These are phyloP conservation scores for Trialeurodes vaporariorum DNA, from an alignment of 1,140 invertebrate genomes.

Conservation along the genomic window DNA sequence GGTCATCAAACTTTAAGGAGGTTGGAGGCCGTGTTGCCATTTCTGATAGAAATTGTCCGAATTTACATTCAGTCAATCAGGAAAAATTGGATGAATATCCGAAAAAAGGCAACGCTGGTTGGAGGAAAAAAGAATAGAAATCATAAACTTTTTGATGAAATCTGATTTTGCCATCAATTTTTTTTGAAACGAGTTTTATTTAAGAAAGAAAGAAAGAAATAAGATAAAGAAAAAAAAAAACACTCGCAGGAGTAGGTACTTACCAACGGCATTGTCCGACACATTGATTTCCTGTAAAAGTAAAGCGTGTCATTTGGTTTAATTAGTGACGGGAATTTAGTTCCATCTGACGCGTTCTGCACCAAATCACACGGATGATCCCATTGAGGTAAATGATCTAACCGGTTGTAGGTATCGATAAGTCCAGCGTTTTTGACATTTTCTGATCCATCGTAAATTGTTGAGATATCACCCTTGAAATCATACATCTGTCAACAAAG, in stretches of 20 bases:
- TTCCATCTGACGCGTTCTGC: slow-evolving; percentile 67
- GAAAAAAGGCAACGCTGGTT: too few relatives aligned
- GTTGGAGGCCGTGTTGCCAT: too few relatives aligned
- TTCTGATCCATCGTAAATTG: slow-evolving; percentile 58
- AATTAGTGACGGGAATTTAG: slow-evolving; percentile 62
- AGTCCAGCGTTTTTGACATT: slow-evolving; percentile 50
- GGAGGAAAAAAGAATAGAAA: too few relatives aligned
- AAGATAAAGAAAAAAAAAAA: background rate
- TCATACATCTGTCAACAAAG: slow-evolving; percentile 90
- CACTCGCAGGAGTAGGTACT: slow-evolving; percentile 27
- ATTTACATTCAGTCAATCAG: too few relatives aligned
- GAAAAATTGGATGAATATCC: too few relatives aligned
- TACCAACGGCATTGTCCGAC: slow-evolving; percentile 58
- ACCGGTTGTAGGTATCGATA: slow-evolving; percentile 62
- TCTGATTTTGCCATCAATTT: too few relatives aligned
- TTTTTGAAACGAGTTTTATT: too few relatives aligned
- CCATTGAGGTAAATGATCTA: slow-evolving; percentile 61
- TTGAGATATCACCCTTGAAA: slow-evolving; percentile 64
- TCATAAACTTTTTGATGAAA: too few relatives aligned
- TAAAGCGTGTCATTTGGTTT: slow-evolving; percentile 50
- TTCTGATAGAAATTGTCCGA: too few relatives aligned
- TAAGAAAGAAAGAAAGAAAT: background rate
- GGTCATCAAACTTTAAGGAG: too few relatives aligned
- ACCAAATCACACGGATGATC: slow-evolving; percentile 59
- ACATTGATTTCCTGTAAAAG: slow-evolving; percentile 73